phyloP scores from a whole-genome alignment of 2,888 invertebrate species.

The Carabus problematicus region DNA sequence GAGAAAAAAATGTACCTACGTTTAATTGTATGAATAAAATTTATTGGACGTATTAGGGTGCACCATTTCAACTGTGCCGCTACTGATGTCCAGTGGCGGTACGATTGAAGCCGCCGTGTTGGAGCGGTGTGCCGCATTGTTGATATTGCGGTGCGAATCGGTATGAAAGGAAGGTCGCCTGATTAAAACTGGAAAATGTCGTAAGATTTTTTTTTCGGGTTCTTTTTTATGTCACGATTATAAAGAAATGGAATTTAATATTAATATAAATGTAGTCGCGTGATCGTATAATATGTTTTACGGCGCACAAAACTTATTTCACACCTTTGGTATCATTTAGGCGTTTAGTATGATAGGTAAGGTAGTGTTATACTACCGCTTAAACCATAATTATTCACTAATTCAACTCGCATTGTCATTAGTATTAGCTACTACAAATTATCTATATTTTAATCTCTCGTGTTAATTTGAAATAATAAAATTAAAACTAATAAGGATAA shows the following conservation, averaged over 20 bases:
- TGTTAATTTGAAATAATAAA: too few relatives aligned
- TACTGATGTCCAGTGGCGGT: conserved; percentile 29
- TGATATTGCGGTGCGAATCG: conserved; percentile 17
- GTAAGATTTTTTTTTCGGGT: conserved; percentile 46
- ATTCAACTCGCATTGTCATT: too few relatives aligned
- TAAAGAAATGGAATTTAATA: conserved; percentile 9
- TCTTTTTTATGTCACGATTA: neutral
- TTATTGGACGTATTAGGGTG: conserved; percentile 46
- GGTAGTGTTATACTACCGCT: too few relatives aligned
- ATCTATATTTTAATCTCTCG: too few relatives aligned
- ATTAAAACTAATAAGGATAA: too few relatives aligned
- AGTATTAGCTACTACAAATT: too few relatives aligned
- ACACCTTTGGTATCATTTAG: too few relatives aligned
- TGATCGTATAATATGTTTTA: too few relatives aligned
- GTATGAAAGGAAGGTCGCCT: conserved; percentile 41
- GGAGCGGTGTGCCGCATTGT: conserved; percentile 22
- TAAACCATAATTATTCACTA: too few relatives aligned
- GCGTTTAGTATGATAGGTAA: too few relatives aligned
- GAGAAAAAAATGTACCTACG: conserved; percentile 39
- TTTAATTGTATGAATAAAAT: conserved; percentile 50
- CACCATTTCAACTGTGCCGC: conserved; percentile 37
- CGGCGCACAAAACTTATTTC: too few relatives aligned
- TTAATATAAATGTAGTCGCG: neutral
- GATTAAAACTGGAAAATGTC: conserved; percentile 51
- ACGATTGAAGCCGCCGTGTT: neutral